Evolutionary conservation across 2,797 vertebrate species (phyloP).

Genomic region (Crocidura indochinensis): DNA sequence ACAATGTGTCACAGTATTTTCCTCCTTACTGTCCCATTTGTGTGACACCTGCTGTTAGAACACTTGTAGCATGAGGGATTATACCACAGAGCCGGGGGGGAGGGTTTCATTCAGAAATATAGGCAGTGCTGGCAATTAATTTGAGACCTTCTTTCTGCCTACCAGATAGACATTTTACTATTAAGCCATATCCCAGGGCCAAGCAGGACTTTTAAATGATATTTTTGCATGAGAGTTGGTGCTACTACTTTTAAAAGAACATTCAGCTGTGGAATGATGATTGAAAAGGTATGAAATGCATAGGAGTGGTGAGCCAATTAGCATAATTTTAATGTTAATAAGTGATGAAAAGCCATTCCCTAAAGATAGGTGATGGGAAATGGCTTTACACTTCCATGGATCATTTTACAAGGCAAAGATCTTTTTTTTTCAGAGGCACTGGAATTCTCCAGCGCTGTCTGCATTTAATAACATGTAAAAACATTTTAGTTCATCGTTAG

Average conservation of each 20-base stretch:
- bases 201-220: too few species aligned
- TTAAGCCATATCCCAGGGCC: too few species aligned
- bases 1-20: too few species aligned
- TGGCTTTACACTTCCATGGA: constrained; percentile 40
- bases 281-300: neutral
- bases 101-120: too few species aligned
- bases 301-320: neutral
- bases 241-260: constrained; percentile 29
- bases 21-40: too few species aligned
- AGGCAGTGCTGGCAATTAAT: too few species aligned
- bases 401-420: constrained; percentile 54
- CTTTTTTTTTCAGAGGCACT: constrained; percentile 44
- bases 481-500: constrained; percentile 55
- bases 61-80: too few species aligned
- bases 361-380: neutral
- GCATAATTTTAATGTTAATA: constrained; percentile 27
- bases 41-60: too few species aligned
- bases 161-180: too few species aligned
- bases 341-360: constrained; percentile 37
- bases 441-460: constrained; percentile 53
- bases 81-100: too few species aligned
- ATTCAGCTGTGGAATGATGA: neutral
- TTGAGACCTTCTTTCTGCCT: too few species aligned
- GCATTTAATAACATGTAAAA: constrained; percentile 45
- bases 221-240: neutral